Evolutionary conservation across 2,113 vertebrate species (phyloP).

Genomic region (Nothocercus julius): DNA sequence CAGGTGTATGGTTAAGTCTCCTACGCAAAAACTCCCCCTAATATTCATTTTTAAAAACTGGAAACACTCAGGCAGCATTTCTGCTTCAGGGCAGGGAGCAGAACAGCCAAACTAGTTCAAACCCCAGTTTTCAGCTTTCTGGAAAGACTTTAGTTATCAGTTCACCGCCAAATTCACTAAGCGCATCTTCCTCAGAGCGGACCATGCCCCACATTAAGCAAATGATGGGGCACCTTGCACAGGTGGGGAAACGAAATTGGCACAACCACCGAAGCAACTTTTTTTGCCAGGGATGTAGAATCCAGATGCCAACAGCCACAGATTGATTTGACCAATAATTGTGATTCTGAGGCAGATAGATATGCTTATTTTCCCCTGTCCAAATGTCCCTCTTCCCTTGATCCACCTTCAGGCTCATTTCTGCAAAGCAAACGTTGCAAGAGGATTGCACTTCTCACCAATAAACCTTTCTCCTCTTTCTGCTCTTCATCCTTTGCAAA

Average conservation of each 20-base stretch:
- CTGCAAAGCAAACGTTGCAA: neutral
- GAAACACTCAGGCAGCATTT: neutral
- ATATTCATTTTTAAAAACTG: neutral
- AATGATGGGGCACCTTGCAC: neutral
- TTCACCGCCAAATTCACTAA: neutral
- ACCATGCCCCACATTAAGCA: neutral
- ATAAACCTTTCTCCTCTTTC: neutral
- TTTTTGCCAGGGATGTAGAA: neutral
- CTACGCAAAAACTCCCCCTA: neutral
- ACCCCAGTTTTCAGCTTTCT: neutral
- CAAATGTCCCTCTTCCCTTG: neutral
- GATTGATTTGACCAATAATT: neutral
- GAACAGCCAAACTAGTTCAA: neutral
- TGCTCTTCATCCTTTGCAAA: neutral
- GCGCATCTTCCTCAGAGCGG: rapidly evolving
- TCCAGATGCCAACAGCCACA: neutral
- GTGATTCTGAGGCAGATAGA: neutral
- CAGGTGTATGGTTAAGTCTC: neutral
- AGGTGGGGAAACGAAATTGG: rapidly evolving
- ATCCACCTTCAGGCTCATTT: neutral
- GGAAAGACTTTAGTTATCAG: neutral
- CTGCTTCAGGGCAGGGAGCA: neutral
- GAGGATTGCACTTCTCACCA: neutral
- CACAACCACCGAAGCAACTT: rapidly evolving
- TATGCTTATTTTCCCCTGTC: rapidly evolving